Base-by-base conservation (phyloP, 2,113 vertebrate species). In the Corythaixoides concolor region DNA sequence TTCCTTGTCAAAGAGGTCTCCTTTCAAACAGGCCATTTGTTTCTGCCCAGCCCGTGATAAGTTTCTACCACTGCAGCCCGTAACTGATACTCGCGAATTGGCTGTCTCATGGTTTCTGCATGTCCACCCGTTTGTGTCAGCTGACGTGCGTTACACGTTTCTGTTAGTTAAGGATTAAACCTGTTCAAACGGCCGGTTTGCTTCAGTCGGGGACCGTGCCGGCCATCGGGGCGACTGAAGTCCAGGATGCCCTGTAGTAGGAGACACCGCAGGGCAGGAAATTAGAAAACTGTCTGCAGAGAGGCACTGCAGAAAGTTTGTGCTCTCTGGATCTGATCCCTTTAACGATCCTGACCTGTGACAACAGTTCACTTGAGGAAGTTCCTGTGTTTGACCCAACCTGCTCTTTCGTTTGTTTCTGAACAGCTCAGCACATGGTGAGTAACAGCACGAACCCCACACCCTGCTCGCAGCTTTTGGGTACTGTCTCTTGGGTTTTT, bases 331-430 rank as follows among this genome's bases (percentile, higher is more conserved):
- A 50, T 92, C 64, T 86, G 82, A 80, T 84, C 60, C 45, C 32
- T 88, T 47, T 75, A 80, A 83, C 45, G 83, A 59, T 84, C 90
- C 58, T 95, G 89, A 79, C 92, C 94, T 90, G 62, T 73, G 76
- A 60, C 24, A 74, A 6, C 64, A 62, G 72, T 84, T 97, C 84
- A 70, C 27, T 85, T 37, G 28, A 89, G 75, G 90, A 81, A 96
- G 88, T 96, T 96, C 64, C 82, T 88, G 64, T 79, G 89, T 96
- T 89, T 93, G 86, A 93, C 89, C 90, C 94, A 94, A 52, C 78
- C 79, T 76, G 78, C 83, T 94, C 85, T 74, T 96, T 78, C 91
- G 68, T 93, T 97, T 96, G 88, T 89, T 64, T 93, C 63, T 84
- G 88, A 93, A 60, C 67, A 84, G 83, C 85, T 87, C 70, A 73